Base-by-base conservation (phyloP, 2,797 vertebrate species). In the Hypotaenidia philippensis region DNA sequence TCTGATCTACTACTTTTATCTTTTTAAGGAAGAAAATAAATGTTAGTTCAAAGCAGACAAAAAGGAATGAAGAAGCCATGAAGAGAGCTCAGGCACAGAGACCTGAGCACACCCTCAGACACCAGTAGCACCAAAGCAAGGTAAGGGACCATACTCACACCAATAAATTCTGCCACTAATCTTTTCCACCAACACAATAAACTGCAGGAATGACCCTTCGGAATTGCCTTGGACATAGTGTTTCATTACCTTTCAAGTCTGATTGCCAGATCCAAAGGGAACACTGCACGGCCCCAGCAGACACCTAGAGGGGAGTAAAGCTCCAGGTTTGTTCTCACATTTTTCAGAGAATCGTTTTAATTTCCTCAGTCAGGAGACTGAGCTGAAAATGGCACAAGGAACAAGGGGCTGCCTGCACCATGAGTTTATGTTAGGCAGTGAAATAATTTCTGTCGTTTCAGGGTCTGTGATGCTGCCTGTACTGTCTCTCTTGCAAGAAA, bases 371-470 rank as follows among this genome's bases (percentile, higher is more conserved):
- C 41, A 78, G 26, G 27, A 88, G 19, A 17, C 13, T 0, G 2
- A 61, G 38, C 16, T 52, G 63, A 31, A 90, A 82, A 77, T 1
- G 20, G 38, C 32, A 50, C 0, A 57, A n/a, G 45, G 45, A 69
- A 47, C 0, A 0, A 81, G 45, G n/a, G 10, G 18, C 55, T 69
- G 59, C 41, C 53, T 7, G 1, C 1, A 1, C 60, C 80, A 52
- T 0, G 0, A 47, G 36, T 44, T 45, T 45, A 4, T 10, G 50
- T 7, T n/a, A 68, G 29, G 38, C 26, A 77, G 9, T 17, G 40
- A 64, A 77, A 10, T 9, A 64, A 45, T 7, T 74, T 15, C 20
- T 70, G n/a, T 4, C n/a, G 32, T 68, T 40, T 40, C 53, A 38
- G 15, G 6, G 8, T 6, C 72, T 52, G 20, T 36, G 23, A 16